Percentiles rank a stretch among this genome's conserved stretches.
phyloP scores from a whole-genome alignment of 1,140 invertebrate species.

The Frieseomelitta varia region DNA sequence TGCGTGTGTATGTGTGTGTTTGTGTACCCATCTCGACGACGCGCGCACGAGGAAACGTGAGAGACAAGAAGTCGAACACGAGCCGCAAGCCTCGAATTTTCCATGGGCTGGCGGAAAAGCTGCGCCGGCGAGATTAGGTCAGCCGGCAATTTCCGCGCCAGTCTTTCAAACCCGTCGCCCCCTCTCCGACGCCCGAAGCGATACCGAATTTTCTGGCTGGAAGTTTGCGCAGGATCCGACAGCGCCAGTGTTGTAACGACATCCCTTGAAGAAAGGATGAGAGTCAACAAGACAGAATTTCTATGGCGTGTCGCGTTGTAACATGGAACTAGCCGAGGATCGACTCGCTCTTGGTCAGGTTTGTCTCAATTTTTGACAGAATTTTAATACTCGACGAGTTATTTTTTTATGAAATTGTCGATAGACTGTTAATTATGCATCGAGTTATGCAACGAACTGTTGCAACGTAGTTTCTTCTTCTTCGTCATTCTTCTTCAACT shows the following conservation, averaged over 20 bases:
- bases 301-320: neutral
- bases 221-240: conserved; percentile 22
- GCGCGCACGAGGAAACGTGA: conserved; percentile 3
- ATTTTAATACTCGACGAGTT: no score
- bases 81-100: conserved; percentile 50
- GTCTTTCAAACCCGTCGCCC: conserved; percentile 37
- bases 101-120: conserved; percentile 51
- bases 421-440: no score
- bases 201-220: conserved; percentile 44
- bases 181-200: conserved; percentile 25
- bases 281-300: neutral
- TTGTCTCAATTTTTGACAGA: neutral
- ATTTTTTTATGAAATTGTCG: no score
- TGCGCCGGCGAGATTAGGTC: conserved; percentile 56
- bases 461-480: no score
- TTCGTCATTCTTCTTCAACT: no score
- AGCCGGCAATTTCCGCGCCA: conserved; percentile 52
- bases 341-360: neutral
- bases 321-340: neutral
- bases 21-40: neutral
- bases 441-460: no score
- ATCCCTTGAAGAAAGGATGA: neutral
- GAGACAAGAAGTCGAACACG: conserved; percentile 47
- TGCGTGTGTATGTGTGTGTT: neutral
- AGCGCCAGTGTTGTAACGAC: neutral